Percentiles rank a stretch among this genome's conserved stretches.
These are phyloP conservation scores for Eubucco bourcierii DNA, from an alignment of 2,113 vertebrate genomes.

Conservation along the genomic window DNA sequence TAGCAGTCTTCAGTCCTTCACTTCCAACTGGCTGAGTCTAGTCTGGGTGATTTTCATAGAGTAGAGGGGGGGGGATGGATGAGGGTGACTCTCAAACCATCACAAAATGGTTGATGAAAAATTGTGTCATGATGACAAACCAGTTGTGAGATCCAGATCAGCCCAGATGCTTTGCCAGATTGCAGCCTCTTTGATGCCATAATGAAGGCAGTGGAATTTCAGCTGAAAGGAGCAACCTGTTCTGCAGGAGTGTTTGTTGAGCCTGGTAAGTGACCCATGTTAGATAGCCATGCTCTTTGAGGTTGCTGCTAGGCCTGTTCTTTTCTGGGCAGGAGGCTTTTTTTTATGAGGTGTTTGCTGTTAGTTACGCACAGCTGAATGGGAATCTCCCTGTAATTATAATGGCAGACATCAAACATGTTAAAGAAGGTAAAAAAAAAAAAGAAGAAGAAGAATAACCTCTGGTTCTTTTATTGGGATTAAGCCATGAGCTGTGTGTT, in stretches of 20 bases:
- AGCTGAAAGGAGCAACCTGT: slow-evolving; percentile 27
- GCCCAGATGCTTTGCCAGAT: background rate
- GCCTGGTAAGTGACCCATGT: background rate
- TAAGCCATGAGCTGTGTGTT: background rate
- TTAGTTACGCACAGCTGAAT: background rate
- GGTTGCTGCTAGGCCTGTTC: background rate
- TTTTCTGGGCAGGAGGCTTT: background rate
- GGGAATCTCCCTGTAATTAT: slow-evolving; percentile 46
- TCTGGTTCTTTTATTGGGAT: slow-evolving; percentile 18
- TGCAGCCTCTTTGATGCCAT: slow-evolving; percentile 21
- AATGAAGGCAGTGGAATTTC: slow-evolving; percentile 22
- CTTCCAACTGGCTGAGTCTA: no score
- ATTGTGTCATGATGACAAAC: background rate
- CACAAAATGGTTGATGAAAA: background rate
- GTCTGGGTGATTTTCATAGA: no score
- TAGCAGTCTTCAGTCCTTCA: no score
- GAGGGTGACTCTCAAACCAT: no score
- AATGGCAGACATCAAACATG: slow-evolving; percentile 9
- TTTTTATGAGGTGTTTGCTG: background rate
- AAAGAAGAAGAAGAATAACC: background rate
- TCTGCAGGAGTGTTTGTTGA: slow-evolving; percentile 16
- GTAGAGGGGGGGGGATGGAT: no score
- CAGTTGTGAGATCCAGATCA: background rate
- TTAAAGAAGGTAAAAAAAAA: background rate
- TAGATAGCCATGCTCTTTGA: background rate